Evolutionary conservation across 2,888 invertebrate species (phyloP), one percentile per base, ranked within the genome.

Genomic region (Ophion ventricosus): DNA sequence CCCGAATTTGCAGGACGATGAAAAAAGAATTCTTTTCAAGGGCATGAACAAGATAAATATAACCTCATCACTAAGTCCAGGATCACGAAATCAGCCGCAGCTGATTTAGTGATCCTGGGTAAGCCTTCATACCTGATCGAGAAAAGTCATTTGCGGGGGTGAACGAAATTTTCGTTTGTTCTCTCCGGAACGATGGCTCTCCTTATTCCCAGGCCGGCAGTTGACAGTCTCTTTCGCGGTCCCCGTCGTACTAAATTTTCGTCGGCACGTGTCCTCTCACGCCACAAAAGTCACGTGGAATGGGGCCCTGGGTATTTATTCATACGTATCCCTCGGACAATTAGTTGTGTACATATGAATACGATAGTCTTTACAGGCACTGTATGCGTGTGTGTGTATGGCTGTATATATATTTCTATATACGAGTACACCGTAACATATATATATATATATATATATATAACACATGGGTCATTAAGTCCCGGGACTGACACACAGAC

Each of bases 261-360:
- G 67, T 26, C 76, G 66, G 67, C 80, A 80, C 80, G 77, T 80
- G 80, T 77, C 76, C 8, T 23, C 64, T 67, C 57, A 69, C 82
- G 57, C 76, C 74, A 35, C 66, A 40, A 75, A 40, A 67, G 49
- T 43, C 14, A 43, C 67, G 23, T 54, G 57, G 61, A 64, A 80
- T 74, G 64, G 80, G 83, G 80, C 80, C 77, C 72, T 63, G 67
- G 72, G 26, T 83, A 83, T 80, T 69, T 79, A 76, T 67, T 74
- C 64, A 73, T 66, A 29, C 29, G 67, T 63, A 67, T 76, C 80
- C 80, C 61, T 61, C 69, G 11, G 77, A 80, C 57, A 61, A 69
- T 77, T 69, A 80, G 25, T 7, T 29, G 57, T 43, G 56, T 63
- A 54, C 66, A 67, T 72, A 80, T 61, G 73, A 67, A 83, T 61